These are phyloP conservation scores for Lycophotia porphyrea DNA, from an alignment of 2,888 invertebrate species.

Conservation along the genomic window DNA sequence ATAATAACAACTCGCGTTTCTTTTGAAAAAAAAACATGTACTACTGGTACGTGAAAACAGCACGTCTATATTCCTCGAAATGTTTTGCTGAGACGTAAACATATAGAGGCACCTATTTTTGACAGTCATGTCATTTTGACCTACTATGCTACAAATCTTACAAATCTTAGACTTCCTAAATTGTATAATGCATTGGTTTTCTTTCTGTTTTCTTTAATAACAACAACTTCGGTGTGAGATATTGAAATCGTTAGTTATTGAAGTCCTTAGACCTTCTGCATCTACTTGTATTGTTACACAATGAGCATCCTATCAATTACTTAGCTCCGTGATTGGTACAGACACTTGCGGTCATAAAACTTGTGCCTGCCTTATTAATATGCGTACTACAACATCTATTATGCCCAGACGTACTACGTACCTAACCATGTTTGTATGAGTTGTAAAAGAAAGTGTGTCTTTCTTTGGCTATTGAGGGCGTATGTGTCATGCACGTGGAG, in stretches of 20 bases:
- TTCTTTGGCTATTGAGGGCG: slow-evolving; percentile 30
- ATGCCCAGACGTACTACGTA: slow-evolving; percentile 47
- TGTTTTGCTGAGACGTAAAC: neutral
- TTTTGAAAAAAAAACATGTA: neutral
- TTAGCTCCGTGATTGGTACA: slow-evolving; percentile 58
- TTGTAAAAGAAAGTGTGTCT: slow-evolving; percentile 59
- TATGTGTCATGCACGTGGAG: slow-evolving; percentile 29
- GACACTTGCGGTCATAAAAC: slow-evolving; percentile 50
- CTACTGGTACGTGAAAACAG: neutral
- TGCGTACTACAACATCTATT: slow-evolving; percentile 56
- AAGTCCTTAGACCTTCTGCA: slow-evolving; percentile 30
- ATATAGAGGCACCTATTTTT: neutral
- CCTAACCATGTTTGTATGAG: slow-evolving; percentile 48
- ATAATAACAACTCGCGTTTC: neutral
- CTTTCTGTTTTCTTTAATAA: neutral
- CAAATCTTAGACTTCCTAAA: neutral
- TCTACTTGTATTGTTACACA: neutral
- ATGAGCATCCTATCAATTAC: slow-evolving; percentile 64
- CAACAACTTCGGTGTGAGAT: neutral
- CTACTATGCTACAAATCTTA: neutral
- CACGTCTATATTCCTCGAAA: too few relatives aligned
- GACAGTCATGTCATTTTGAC: neutral
- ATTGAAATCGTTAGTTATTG: neutral
- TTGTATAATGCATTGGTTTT: neutral
- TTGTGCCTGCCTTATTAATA: slow-evolving; percentile 53